Evolutionary conservation across 2,888 invertebrate genomes (phyloP), one percentile per base, ranked within the genome.

Genomic region (Agrypnus murinus): DNA sequence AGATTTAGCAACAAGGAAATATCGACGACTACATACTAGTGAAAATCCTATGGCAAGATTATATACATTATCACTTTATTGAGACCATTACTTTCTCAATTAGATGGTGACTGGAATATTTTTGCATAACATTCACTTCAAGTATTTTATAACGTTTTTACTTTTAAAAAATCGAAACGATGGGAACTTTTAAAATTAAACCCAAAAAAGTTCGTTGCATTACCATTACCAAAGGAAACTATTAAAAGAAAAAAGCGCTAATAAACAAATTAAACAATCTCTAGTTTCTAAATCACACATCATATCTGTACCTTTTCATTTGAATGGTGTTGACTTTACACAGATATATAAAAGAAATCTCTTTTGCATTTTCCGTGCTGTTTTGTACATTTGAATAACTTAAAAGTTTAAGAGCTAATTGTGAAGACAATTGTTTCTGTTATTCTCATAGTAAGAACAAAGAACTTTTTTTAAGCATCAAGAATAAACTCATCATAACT

Each of bases 41-140:
- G 43, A 43, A 43, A 43, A 43, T 38, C 38, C 4, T n/a, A n/a
- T 7, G 8, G 36, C 14, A 43, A 43, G n/a, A 43, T 43, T 43
- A 43, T 6, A 43, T 14, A 14, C 7, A 43, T 43, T 43, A 43
- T n/a, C 43, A 43, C 12, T 43, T 9, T 43, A 14, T 14, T 14
- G 14, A 43, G 14, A 7, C 43, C 43, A 12, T n/a, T 14, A 12
- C 43, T 43, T 43, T 43, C 43, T 43, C 43, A 14, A 25, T 43
- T 43, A 43, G 25, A 7, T 43, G 43, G 25, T 5, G 25, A 25
- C 25, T 25, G 25, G 25, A 3, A 25, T 25, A 5, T 25, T 25
- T n/a, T 25, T 25, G 25, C 25, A 25, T 25, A 25, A 25, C 25
- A 25, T 25, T 25, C 25, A 25, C 25, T 25, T 25, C 25, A 3